Percentiles rank a stretch among this genome's conserved stretches.
Evolutionary conservation across 2,113 vertebrate genomes (phyloP).

Genomic region (Notiomystis cincta): DNA sequence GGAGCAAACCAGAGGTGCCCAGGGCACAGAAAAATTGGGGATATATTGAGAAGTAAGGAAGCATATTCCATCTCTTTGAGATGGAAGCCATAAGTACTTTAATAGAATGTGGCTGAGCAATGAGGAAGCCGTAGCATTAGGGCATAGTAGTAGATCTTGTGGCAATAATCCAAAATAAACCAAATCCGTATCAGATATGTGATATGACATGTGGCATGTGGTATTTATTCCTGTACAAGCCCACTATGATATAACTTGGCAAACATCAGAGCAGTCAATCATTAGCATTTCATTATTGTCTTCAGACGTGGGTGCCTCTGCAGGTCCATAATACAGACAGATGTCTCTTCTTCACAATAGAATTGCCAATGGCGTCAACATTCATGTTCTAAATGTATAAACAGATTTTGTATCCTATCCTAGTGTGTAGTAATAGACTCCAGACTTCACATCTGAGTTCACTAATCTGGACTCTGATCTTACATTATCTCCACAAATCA

Average conservation of each 20-base stretch:
- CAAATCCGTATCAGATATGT: neutral
- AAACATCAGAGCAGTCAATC: neutral
- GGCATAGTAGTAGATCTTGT: neutral
- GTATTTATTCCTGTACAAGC: neutral
- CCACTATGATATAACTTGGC: neutral
- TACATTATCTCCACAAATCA: neutral
- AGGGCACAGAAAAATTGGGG: neutral
- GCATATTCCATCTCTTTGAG: fast-evolving
- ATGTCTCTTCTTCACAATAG: neutral
- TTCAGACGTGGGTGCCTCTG: neutral
- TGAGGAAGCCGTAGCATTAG: neutral
- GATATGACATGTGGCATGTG: neutral
- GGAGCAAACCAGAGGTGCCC: neutral
- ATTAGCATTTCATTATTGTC: neutral
- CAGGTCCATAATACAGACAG: neutral
- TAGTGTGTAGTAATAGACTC: neutral
- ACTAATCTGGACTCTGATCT: neutral
- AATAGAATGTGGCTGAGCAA: neutral
- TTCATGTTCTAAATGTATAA: neutral
- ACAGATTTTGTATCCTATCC: neutral
- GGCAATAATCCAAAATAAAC: neutral
- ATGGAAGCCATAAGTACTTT: neutral
- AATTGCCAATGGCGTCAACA: neutral
- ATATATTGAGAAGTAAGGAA: neutral
- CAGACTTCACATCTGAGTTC: constrained; percentile 5